These are phyloP conservation scores for Chrosomus eos DNA, from an alignment of 2,797 vertebrate species.

Conservation along the genomic window DNA sequence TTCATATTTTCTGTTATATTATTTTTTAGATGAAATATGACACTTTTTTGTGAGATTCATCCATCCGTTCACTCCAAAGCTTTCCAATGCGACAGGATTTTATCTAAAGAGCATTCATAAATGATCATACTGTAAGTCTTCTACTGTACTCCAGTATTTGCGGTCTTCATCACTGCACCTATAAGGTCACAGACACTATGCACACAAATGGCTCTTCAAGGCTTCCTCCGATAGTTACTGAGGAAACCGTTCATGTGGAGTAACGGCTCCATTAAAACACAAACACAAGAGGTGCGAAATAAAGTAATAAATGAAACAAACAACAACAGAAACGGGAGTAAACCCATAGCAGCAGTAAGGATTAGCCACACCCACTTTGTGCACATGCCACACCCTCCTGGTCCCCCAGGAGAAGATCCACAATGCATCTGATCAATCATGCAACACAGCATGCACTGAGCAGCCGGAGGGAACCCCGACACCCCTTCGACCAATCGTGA, in stretches of 20 bases:
- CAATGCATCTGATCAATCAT: constrained; percentile 90
- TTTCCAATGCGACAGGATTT: not conserved
- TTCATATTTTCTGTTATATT: not conserved
- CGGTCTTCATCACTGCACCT: not conserved
- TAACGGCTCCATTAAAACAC: constrained; percentile 39
- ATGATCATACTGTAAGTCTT: not conserved
- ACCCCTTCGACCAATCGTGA: constrained; percentile 73
- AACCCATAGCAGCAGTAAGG: constrained; percentile 49
- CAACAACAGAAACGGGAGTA: constrained; percentile 43
- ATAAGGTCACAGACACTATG: constrained; percentile 1
- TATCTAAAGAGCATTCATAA: not conserved
- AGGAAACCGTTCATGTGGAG: constrained; percentile 14
- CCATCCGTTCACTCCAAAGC: not conserved
- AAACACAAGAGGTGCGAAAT: constrained; percentile 33
- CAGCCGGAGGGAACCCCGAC: constrained; percentile 86
- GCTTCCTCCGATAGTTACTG: not conserved
- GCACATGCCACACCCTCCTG: constrained; percentile 87
- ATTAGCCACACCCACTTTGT: constrained; percentile 73
- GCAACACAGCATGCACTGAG: constrained; percentile 95
- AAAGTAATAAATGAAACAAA: constrained; percentile 55
- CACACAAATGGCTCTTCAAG: not conserved
- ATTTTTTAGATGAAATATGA: not conserved
- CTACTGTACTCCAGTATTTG: not conserved
- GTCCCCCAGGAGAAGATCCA: constrained; percentile 81
- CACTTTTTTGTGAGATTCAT: not conserved